A percentile compares a stretch with the other conserved stretches of the same genome.
These are phyloP conservation scores for Chanos chanos DNA, from an alignment of 2,797 vertebrate genomes.

Conservation along the genomic window DNA sequence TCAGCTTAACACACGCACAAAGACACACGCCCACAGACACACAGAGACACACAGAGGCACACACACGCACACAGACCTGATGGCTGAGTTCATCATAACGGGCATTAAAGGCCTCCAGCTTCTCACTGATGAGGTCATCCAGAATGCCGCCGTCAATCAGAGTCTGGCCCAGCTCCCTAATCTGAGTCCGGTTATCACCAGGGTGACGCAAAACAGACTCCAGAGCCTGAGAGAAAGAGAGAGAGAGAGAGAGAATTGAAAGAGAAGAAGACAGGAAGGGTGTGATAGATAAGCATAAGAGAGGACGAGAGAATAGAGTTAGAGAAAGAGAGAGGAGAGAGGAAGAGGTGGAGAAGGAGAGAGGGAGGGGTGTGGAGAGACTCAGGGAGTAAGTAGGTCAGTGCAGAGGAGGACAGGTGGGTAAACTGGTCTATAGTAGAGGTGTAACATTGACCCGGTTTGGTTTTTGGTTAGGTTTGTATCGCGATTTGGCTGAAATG, in stretches of 20 bases:
- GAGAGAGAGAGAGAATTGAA: background rate
- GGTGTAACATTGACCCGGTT: no score
- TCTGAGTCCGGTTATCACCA: constrained; percentile 95
- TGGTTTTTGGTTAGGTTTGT: no score
- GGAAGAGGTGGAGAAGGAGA: background rate
- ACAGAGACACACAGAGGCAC: background rate
- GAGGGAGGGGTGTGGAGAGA: background rate
- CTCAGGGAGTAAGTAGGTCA: no score
- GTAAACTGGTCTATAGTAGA: no score
- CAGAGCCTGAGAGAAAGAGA: constrained; percentile 61
- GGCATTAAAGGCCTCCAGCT: constrained; percentile 88
- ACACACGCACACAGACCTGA: constrained; percentile 70
- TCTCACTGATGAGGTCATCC: constrained; percentile 96
- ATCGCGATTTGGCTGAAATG: no score
- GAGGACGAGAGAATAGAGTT: background rate
- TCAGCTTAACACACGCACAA: background rate
- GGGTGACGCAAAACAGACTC: constrained; percentile 91
- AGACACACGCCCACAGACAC: background rate
- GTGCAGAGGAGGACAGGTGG: no score
- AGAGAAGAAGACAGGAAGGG: background rate
- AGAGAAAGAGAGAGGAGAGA: background rate
- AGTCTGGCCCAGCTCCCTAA: constrained; percentile 94
- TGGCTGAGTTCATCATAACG: constrained; percentile 87
- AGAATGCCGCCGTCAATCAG: constrained; percentile 95
- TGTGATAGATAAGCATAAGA: constrained; percentile 19